Evolutionary conservation across 2,113 vertebrate species (phyloP), one percentile per base, ranked within the genome.

Genomic region (Larimichthys crocea): DNA sequence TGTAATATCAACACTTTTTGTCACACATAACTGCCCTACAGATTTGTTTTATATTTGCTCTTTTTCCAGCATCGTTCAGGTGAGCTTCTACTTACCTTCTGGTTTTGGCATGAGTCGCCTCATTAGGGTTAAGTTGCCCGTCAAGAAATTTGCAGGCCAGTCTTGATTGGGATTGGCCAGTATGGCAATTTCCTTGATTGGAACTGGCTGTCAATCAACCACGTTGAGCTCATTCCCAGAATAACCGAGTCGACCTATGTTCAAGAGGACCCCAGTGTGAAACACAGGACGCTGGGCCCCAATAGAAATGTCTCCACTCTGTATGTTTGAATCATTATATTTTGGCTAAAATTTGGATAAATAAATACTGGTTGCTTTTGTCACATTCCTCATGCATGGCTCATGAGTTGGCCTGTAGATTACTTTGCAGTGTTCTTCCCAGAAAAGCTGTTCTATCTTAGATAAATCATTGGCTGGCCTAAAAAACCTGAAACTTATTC

Each of bases 1-100:
- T 61, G 56, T 65, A 83, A 75, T 46, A 50, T 82, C 59, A 78
- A 83, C 66, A 82, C 55, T 56, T 86, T 67, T 67, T 22, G 59
- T 80, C 69, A 71, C 48, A 83, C 52, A 83, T 15, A 65, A 16
- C 53, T 76, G 59, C 52, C 48, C 31, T 1, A 4, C 69, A 56
- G 63, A 70, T 67, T 81, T 66, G 40, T 80, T 90, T 79, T 35
- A 75, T 62, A 76, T 79, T 67, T 74, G 26, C 24, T 46, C 19
- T 56, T 9, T 55, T 75, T 26, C 17, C 49, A 77, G 42, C 22
- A 20, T 9, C 15, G 24, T 40, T 57, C 69, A 70, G 40, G 59
- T 66, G 60, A 84, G 29, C 17, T 22, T 19, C 24, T 6, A 31
- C 40, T 31, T 65, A 40, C 65, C 62, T 65, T 49, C 63, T 79